These are phyloP conservation scores for Calcarius lapponicus DNA, from an alignment of 2,797 vertebrate species.

Conservation along the genomic window DNA sequence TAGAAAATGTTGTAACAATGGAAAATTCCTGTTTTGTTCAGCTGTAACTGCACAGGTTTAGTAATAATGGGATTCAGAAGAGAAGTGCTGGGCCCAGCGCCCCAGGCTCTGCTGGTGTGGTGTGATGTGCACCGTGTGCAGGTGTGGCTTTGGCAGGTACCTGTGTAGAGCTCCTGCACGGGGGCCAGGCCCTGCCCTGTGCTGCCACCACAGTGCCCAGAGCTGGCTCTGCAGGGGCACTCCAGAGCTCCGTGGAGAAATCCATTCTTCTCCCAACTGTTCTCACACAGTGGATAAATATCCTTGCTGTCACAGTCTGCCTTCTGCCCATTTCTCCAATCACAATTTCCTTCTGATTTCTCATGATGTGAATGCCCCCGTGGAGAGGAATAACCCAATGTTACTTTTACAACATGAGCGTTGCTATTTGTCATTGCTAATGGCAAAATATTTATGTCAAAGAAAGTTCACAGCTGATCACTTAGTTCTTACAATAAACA, in stretches of 20 bases:
- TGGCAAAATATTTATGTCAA: slow-evolving; percentile 67
- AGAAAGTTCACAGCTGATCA: slow-evolving; percentile 66
- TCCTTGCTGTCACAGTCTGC: background rate
- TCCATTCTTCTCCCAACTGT: background rate
- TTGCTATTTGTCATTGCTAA: slow-evolving; percentile 53
- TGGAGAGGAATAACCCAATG: background rate
- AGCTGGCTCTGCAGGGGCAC: background rate
- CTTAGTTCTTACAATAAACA: slow-evolving; percentile 57
- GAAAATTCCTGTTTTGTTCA: background rate
- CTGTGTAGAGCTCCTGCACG: rapidly evolving
- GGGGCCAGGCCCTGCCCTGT: background rate
- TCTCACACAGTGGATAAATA: background rate
- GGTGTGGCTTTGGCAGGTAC: background rate
- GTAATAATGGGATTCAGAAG: background rate
- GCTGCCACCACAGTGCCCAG: background rate
- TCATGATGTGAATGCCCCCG: background rate
- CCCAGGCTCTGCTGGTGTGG: background rate
- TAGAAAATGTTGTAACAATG: background rate
- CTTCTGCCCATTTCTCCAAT: background rate
- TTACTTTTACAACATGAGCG: background rate
- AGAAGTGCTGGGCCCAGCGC: background rate
- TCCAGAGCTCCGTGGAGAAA: background rate
- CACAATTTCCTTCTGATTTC: background rate
- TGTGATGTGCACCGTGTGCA: rapidly evolving
- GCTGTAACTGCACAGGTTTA: background rate